Evolutionary conservation across 2,797 vertebrate species (phyloP).

Genomic region (Loris lydekkerianus): DNA sequence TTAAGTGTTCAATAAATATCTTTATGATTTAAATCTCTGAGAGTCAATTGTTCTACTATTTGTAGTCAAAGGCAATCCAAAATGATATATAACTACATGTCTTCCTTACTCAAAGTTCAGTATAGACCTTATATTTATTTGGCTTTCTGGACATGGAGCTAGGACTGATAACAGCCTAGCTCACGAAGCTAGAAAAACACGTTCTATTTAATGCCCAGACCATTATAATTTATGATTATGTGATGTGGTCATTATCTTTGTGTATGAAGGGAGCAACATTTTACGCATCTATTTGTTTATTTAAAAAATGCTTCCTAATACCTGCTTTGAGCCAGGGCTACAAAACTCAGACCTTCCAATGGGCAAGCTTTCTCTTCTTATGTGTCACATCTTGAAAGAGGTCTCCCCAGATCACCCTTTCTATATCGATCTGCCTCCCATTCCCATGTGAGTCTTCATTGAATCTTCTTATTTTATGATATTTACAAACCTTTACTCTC

Average conservation of each 20-base stretch:
- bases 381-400: background rate
- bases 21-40: background rate
- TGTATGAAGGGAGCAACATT: background rate
- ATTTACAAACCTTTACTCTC: background rate
- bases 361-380: background rate
- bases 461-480: background rate
- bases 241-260: background rate
- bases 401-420: background rate
- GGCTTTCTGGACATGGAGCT: background rate
- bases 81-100: background rate
- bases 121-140: background rate
- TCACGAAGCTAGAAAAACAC: background rate
- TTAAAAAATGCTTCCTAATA: background rate
- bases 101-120: background rate
- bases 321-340: background rate
- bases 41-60: background rate
- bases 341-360: background rate
- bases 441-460: background rate
- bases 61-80: background rate
- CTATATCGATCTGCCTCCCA: background rate
- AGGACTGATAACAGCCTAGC: background rate
- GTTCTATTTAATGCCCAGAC: background rate
- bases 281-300: background rate
- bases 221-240: background rate
- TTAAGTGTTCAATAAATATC: background rate